Conservation (phyloP, 1,140 invertebrate species). For the Polypedilum vanderplanki region DNA sequence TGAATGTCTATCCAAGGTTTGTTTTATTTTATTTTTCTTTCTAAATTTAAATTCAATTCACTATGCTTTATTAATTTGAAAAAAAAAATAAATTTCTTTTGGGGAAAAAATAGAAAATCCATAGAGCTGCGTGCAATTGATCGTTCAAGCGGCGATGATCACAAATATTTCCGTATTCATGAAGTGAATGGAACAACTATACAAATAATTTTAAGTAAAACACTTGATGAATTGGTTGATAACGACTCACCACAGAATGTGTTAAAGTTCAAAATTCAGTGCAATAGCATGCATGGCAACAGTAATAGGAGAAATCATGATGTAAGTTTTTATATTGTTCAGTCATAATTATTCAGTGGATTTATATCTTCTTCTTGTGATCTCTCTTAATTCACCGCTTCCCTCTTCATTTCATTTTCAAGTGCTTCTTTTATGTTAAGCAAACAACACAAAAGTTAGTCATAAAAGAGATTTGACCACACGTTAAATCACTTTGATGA, state of each 20-base stretch:
- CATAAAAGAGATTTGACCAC: not conserved
- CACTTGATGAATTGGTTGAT: conserved; percentile 71
- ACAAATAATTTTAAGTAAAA: conserved; percentile 62
- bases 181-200: conserved; percentile 60
- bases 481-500: not conserved
- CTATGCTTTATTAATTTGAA: too few species aligned
- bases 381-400: not conserved
- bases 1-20: not conserved
- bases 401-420: not conserved
- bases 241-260: conserved; percentile 70
- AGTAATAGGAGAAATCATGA: conserved; percentile 43
- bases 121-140: conserved; percentile 37
- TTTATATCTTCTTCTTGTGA: not conserved
- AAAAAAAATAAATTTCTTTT: too few species aligned
- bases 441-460: not conserved
- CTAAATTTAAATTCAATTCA: not conserved
- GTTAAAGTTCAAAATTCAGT: conserved; percentile 68
- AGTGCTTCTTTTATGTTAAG: too few species aligned
- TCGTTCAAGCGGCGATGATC: conserved; percentile 35
- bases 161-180: conserved; percentile 41
- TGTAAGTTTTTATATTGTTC: conserved; percentile 36
- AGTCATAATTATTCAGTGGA: not conserved
- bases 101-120: conserved; percentile 33
- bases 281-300: conserved; percentile 39
- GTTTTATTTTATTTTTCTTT: not conserved